Conservation (phyloP, 2,113 vertebrate genomes). For the Pelecanus crispus region DNA sequence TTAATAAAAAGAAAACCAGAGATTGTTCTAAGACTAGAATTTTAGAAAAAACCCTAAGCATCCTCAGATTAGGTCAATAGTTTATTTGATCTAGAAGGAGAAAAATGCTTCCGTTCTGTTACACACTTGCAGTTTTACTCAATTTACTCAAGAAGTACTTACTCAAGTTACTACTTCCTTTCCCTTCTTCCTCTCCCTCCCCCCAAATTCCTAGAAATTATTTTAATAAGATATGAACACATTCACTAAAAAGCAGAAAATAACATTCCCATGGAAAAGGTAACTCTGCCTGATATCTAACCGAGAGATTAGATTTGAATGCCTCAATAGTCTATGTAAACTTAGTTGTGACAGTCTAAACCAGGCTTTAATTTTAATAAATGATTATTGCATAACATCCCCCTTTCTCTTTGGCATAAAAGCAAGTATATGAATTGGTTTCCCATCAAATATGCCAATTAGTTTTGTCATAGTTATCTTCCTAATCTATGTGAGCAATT, state of each 20-base stretch:
- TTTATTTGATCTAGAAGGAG: not conserved
- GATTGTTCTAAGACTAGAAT: not conserved
- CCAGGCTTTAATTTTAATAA: slow-evolving; percentile 13
- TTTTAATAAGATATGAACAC: not conserved
- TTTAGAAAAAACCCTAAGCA: not conserved
- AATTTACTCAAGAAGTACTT: not conserved
- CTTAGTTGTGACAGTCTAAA: not conserved
- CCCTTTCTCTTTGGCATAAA: not conserved
- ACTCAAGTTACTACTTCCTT: not conserved
- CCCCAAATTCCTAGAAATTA: not conserved
- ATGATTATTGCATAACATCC: not conserved
- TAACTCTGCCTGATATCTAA: not conserved
- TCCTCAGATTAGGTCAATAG: not conserved
- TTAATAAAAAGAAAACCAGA: not conserved
- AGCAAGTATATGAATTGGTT: not conserved
- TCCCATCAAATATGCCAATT: not conserved
- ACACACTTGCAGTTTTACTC: not conserved
- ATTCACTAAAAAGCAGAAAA: not conserved
- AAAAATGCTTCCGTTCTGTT: not conserved
- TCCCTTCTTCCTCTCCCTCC: not conserved
- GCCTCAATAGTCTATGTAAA: not conserved
- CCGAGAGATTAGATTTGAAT: not conserved
- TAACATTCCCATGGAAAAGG: not conserved
- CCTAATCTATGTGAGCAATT: not conserved
- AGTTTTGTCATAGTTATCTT: not conserved